phyloP scores from a whole-genome alignment of 2,888 invertebrate species.

The Synergus umbraculus region DNA sequence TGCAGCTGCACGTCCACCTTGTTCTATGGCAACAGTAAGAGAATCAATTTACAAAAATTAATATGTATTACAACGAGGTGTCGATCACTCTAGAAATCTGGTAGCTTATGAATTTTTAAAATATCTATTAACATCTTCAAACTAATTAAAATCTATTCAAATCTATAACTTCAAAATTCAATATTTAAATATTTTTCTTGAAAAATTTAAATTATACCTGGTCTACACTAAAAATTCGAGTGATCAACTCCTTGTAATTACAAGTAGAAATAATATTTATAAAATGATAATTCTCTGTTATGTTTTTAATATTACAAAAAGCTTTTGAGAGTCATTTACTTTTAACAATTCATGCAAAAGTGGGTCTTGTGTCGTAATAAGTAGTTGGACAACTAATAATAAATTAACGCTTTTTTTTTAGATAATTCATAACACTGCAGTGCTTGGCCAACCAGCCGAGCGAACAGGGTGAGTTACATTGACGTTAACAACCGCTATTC shows the following conservation, averaged over 20 bases:
- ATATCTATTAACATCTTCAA: not conserved
- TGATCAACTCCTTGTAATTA: no score
- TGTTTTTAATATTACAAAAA: not conserved
- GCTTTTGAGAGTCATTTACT: not conserved
- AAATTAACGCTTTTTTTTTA: constrained; percentile 74
- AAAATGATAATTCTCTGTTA: not conserved
- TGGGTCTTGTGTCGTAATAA: not conserved
- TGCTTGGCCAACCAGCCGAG: constrained; percentile 79
- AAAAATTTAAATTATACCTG: no score
- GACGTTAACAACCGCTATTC: constrained; percentile 19
- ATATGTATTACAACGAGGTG: not conserved
- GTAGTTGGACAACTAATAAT: constrained; percentile 48
- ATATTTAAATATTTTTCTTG: no score
- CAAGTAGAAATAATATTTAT: no score
- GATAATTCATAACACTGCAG: constrained; percentile 83
- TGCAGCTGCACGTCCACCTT: constrained; percentile 82
- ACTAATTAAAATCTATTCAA: not conserved
- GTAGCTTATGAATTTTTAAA: not conserved
- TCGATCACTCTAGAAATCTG: no score
- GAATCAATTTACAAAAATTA: constrained; percentile 28
- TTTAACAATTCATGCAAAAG: constrained; percentile 4
- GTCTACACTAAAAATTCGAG: no score
- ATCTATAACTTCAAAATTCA: no score
- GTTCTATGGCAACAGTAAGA: constrained; percentile 84
- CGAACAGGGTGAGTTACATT: constrained; percentile 80